Evolutionary conservation across 2,113 vertebrate species (phyloP).

Genomic region (Psilopogon haemacephalus): DNA sequence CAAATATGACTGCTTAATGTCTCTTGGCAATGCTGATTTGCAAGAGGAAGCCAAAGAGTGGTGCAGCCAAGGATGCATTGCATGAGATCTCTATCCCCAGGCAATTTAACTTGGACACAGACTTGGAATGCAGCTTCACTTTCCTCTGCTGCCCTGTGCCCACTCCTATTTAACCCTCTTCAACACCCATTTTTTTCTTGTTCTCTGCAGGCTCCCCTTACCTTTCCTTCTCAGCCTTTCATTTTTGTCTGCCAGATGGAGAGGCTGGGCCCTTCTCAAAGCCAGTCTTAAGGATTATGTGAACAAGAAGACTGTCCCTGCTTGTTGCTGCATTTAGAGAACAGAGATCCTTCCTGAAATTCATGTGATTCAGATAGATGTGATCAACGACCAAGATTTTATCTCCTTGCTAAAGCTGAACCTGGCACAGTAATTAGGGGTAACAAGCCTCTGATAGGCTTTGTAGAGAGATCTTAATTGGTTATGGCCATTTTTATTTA

Average conservation of each 20-base stretch:
- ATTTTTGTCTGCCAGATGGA: background rate
- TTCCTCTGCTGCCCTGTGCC: background rate
- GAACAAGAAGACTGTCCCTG: background rate
- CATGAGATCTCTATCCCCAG: constrained; percentile 42
- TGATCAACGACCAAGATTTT: background rate
- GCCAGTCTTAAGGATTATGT: background rate
- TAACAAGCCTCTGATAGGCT: background rate
- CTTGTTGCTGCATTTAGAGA: background rate
- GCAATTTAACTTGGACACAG: constrained; percentile 37
- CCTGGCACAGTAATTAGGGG: background rate
- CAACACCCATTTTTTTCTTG: background rate
- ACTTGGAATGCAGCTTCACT: background rate
- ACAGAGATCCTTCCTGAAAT: background rate
- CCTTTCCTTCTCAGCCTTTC: background rate
- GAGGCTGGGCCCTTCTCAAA: background rate
- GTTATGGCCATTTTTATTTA: background rate
- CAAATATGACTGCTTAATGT: constrained; percentile 67
- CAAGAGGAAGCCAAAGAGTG: constrained; percentile 39
- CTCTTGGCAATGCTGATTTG: constrained; percentile 45
- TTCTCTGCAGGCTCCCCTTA: background rate
- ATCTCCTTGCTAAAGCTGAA: background rate
- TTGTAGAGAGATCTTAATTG: background rate
- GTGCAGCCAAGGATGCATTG: constrained; percentile 41
- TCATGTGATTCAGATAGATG: fast-evolving
- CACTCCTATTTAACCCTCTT: background rate